phyloP scores from a whole-genome alignment of 2,113 vertebrate genomes.

The Nycticryphes semicollaris region DNA sequence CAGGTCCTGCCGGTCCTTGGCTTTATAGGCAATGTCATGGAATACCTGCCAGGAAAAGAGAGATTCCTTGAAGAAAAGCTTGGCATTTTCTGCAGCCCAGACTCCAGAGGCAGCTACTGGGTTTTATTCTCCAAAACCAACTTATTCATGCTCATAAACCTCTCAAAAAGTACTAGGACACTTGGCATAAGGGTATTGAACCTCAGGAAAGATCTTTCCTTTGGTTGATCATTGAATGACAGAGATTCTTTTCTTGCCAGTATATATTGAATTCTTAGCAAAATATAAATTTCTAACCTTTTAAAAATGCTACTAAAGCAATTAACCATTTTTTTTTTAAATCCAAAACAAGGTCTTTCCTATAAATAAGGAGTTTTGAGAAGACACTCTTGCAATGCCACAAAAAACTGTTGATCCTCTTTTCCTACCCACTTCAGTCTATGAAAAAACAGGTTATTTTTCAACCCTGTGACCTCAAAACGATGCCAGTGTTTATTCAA shows the following conservation, averaged over 20 bases:
- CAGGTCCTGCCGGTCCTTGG: constrained; percentile 94
- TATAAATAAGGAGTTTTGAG: neutral
- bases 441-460: neutral
- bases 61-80: neutral
- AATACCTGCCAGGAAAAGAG: constrained; percentile 81
- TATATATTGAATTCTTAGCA: neutral
- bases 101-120: neutral
- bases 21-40: constrained; percentile 98
- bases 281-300: neutral
- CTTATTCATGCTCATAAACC: neutral
- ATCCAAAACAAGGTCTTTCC: neutral
- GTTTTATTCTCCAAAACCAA: neutral
- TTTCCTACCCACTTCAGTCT: neutral
- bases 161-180: neutral
- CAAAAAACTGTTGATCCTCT: neutral
- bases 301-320: neutral
- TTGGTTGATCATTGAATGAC: fast-evolving
- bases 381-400: neutral
- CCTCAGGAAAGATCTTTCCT: neutral
- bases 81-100: neutral
- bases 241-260: neutral
- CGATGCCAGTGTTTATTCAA: neutral
- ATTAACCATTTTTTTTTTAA: neutral
- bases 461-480: neutral
- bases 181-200: neutral